Base-by-base conservation (phyloP, 2,888 invertebrate genomes). In the Pasiphila rectangulata region DNA sequence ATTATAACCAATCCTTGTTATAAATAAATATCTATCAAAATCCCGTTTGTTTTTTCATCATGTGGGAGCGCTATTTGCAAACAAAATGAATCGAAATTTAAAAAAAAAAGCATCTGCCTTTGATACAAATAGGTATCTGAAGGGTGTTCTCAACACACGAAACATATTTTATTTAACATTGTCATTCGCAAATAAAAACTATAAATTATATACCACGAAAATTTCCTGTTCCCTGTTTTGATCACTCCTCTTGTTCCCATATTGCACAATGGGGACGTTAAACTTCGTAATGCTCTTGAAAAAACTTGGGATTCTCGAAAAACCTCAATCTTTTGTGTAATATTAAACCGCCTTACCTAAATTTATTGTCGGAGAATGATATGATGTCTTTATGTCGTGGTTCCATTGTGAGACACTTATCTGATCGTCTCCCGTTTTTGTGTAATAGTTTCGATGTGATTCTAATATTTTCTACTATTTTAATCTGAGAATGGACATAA, bases 371-470 rank as follows among this genome's bases (percentile, higher is more conserved):
- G 70, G 72, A 72, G 78, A 82, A 83, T 83, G 81, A 86, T 87
- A 85, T 86, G 88, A 87, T 85, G 86, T 88, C 87, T 87, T 85
- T 87, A 88, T 87, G 74, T 74, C 73, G 70, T 68, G 70, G 64
- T 64, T 70, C 82, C 61, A 80, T 88, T 86, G 84, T 87, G 68
- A 59, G 64, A 69, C 79, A 84, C 79, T 85, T 88, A 88, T 87
- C 88, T 84, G 85, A 87, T 88, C 83, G 74, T 75, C 69, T 76
- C 63, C 69, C 63, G 72, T 76, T 73, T 83, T 79, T 69, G 74
- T 79, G 70, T 80, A 83, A 82, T 82, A 72, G 77, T 63, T 67
- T 66, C 55, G 54, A 63, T 64, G 64, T 62, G 61, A 56, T 61
- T 64, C 65, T 61, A 60, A 60, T 65, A 63, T 69, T 76, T 69